Evolutionary conservation across 2,888 invertebrate species (phyloP), one percentile per base, ranked within the genome.

Genomic region (Torymus texanus): DNA sequence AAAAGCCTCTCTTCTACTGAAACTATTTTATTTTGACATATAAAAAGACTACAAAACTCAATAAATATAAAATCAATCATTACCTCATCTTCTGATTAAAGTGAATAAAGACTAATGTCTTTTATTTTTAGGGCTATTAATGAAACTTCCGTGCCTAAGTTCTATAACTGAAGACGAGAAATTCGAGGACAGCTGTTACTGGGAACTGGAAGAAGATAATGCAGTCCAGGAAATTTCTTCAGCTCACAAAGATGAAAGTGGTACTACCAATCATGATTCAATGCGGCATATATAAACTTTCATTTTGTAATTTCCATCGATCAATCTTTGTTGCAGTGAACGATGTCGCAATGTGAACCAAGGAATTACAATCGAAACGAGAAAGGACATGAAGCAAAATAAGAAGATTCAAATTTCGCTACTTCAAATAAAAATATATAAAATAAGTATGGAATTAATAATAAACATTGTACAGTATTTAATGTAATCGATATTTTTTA

Each of bases 131-230:
- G 89, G 89, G 82, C 79, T 88, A 74, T 84, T 91, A 58, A 80
- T 91, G 80, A 86, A 88, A 53, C 78, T 88, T 66, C 84, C 90
- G 12, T 76, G 88, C 3, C 90, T 89, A 75, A 90, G 89, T 8
- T 85, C 87, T 55, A 85, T 91, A 13, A 84, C 87, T 3, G 88
- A 90, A 56, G 88, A 89, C n/a, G 83, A 88, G 5, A 87, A 88
- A 74, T 91, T 91, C 81, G 88, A 91, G 76, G 91, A 91, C 82
- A 84, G 85, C 2, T 85, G 86, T 13, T 84, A 88, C 59, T 91
- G 91, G 91, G 90, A 91, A 83, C 84, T 91, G 29, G 89, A 90
- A 61, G 88, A 89, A 21, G 89, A 89, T 62, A 84, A 80, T 62
- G 53, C 63, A 18, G 85, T 86, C 50, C 85, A 87, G 51, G 87